phyloP scores from a whole-genome alignment of 2,888 invertebrate species.

The Pogonocherus hispidulus region DNA sequence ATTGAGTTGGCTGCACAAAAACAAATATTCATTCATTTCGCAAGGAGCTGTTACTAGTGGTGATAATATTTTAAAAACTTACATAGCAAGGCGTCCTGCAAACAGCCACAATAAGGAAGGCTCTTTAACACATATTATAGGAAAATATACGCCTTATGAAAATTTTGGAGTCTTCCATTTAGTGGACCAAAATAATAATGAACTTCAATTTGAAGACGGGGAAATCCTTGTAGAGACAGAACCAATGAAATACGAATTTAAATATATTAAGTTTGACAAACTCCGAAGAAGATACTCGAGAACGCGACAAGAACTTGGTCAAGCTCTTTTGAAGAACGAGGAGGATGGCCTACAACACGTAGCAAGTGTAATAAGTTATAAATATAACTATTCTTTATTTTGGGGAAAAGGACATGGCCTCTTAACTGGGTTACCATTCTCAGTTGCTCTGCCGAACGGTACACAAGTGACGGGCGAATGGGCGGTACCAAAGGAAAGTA shows the following conservation, averaged over 20 bases:
- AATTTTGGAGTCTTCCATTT: conserved; percentile 79
- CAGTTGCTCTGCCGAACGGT: conserved; percentile 74
- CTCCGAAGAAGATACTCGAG: conserved; percentile 66
- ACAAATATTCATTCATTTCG: conserved; percentile 76
- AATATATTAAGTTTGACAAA: conserved; percentile 64
- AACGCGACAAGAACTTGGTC: conserved; percentile 62
- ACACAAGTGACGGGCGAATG: conserved; percentile 75
- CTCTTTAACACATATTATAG: conserved; percentile 75
- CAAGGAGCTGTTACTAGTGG: conserved; percentile 79
- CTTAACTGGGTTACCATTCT: conserved; percentile 79
- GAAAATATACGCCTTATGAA: conserved; percentile 77
- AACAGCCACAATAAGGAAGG: conserved; percentile 57
- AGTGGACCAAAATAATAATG: conserved; percentile 75
- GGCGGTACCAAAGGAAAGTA: conserved; percentile 73
- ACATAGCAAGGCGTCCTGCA: conserved; percentile 61
- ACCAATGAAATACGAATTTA: conserved; percentile 82
- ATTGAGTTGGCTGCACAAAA: conserved; percentile 83
- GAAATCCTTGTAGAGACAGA: conserved; percentile 87
- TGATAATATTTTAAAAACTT: conserved; percentile 61
- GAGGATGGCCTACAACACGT: conserved; percentile 72
- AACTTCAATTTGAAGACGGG: conserved; percentile 75
- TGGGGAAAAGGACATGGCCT: conserved; percentile 86
- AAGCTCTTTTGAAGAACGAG: conserved; percentile 68
- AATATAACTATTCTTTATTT: conserved; percentile 78
- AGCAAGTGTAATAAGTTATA: conserved; percentile 82